phyloP scores from a whole-genome alignment of 2,113 vertebrate species.

The Hippocampus guttulatus region DNA sequence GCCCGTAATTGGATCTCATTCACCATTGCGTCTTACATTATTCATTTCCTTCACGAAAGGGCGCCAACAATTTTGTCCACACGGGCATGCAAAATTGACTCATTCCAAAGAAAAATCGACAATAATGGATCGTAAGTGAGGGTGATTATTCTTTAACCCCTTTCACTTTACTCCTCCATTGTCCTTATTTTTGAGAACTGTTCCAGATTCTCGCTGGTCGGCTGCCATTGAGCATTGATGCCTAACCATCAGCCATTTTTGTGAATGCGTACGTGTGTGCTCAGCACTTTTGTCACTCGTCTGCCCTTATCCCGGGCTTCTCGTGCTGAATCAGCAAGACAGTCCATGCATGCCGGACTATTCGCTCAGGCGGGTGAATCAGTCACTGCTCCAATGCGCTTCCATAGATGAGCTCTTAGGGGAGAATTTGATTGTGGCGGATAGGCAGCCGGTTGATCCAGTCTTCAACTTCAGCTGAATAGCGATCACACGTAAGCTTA shows the following conservation, averaged over 20 bases:
- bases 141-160: not conserved
- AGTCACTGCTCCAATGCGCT: conserved; percentile 20
- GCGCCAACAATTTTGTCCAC: not conserved
- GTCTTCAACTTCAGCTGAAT: too few species aligned
- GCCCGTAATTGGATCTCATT: not conserved
- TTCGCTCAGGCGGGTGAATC: conserved; percentile 13
- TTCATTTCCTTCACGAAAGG: not conserved
- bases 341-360: conserved; percentile 12
- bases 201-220: not conserved
- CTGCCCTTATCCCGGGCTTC: conserved; percentile 11
- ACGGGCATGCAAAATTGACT: not conserved
- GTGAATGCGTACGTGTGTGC: not conserved
- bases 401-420: not conserved
- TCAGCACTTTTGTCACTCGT: conserved; percentile 20
- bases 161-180: not conserved
- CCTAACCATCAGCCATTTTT: not conserved
- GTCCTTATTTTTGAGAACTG: not conserved
- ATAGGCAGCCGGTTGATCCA: not conserved
- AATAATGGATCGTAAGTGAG: not conserved
- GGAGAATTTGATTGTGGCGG: not conserved
- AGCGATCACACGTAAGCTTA: not conserved
- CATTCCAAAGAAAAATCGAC: not conserved
- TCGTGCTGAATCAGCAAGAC: conserved; percentile 12
- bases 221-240: not conserved
- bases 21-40: not conserved